phyloP scores from a whole-genome alignment of 2,113 vertebrate species.

The Neogale vison region DNA sequence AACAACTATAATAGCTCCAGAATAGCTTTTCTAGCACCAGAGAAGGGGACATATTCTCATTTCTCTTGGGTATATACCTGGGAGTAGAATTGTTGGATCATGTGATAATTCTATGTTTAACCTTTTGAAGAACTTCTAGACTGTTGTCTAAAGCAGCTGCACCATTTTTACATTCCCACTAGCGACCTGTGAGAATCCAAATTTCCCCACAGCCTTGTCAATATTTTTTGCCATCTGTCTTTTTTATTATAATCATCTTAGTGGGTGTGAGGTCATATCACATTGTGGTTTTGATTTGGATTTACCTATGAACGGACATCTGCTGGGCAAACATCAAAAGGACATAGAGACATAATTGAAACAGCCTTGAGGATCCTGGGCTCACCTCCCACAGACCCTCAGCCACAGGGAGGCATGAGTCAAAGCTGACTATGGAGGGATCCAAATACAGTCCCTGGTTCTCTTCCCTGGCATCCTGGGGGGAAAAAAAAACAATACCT shows the following conservation, averaged over 20 bases:
- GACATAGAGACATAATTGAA: background rate
- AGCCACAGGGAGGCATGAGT: background rate
- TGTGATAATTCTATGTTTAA: background rate
- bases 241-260: background rate
- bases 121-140: background rate
- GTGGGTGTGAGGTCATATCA: background rate
- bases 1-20: background rate
- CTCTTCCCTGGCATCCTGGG: background rate
- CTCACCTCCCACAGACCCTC: background rate
- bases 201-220: background rate
- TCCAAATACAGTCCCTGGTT: background rate
- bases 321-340: background rate
- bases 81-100: background rate
- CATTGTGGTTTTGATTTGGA: slow-evolving; percentile 10
- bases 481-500: background rate
- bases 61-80: background rate
- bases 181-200: background rate
- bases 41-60: background rate
- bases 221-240: slow-evolving; percentile 11
- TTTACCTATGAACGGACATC: background rate
- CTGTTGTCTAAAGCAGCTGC: background rate
- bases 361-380: background rate
- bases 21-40: background rate
- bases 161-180: background rate
- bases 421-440: background rate